phyloP scores from a whole-genome alignment of 2,888 invertebrate genomes.

The Hipparchia sbordonii region DNA sequence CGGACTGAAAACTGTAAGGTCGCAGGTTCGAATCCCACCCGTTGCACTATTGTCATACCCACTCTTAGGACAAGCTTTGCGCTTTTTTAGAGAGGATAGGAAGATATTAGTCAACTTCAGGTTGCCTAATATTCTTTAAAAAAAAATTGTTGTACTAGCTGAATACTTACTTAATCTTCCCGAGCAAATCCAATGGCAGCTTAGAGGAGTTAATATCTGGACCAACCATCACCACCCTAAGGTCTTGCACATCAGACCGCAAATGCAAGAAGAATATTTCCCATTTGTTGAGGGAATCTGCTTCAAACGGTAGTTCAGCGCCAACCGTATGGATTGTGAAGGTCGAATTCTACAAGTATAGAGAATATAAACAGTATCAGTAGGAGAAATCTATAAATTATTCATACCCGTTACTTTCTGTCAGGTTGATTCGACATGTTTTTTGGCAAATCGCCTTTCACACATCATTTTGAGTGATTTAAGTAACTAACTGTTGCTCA shows the following conservation, averaged over 20 bases:
- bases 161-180: conserved; percentile 76
- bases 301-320: conserved; percentile 89
- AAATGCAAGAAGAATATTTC: conserved; percentile 87
- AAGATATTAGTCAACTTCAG: no score
- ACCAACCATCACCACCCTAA: conserved; percentile 85
- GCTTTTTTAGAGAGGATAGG: no score
- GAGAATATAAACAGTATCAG: neutral
- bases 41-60: no score
- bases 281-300: conserved; percentile 86
- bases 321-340: conserved; percentile 83
- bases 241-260: conserved; percentile 76
- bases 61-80: no score
- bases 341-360: conserved; percentile 52
- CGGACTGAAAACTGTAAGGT: no score
- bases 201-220: conserved; percentile 84
- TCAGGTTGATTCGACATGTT: neutral
- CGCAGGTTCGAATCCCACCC: no score
- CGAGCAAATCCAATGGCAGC: conserved; percentile 81
- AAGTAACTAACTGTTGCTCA: no score
- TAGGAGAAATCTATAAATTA: neutral
- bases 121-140: no score
- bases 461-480: no score
- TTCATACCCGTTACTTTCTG: neutral
- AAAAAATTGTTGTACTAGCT: no score
- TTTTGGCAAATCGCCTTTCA: no score